Evolutionary conservation across 2,797 vertebrate species (phyloP).

Genomic region (Gymnoscopelus braueri): DNA sequence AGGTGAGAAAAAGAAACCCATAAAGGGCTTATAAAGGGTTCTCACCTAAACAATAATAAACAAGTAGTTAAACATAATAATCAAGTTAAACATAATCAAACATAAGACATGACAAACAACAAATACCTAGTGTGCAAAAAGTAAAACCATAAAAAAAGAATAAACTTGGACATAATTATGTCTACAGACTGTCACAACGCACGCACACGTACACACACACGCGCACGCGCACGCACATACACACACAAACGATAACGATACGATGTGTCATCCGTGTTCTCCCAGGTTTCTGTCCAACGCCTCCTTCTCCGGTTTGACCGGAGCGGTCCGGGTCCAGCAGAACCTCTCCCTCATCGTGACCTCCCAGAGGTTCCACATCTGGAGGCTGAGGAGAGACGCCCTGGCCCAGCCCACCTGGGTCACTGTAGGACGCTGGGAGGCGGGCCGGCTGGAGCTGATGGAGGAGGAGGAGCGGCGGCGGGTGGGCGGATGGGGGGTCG

Average conservation of each 20-base stretch:
- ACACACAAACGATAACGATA: not conserved
- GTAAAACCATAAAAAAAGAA: too few relatives aligned
- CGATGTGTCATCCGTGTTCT: not conserved
- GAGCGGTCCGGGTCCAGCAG: slow-evolving; percentile 73
- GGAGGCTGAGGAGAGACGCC: slow-evolving; percentile 85
- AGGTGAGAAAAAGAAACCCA: too few relatives aligned
- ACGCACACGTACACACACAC: too few relatives aligned
- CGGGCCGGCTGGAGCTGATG: slow-evolving; percentile 81
- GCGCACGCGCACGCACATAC: not conserved
- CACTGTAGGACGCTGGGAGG: slow-evolving; percentile 87
- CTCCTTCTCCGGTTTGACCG: slow-evolving; percentile 86
- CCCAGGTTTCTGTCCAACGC: slow-evolving; percentile 89
- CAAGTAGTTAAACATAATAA: too few relatives aligned
- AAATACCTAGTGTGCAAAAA: too few relatives aligned
- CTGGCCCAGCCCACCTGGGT: slow-evolving; percentile 89
- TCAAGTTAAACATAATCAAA: too few relatives aligned
- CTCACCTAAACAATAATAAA: too few relatives aligned
- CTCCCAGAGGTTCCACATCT: slow-evolving; percentile 83
- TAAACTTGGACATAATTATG: too few relatives aligned
- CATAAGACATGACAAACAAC: too few relatives aligned
- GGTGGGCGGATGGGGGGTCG: slow-evolving; percentile 56
- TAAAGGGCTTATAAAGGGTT: too few relatives aligned
- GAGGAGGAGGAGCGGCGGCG: slow-evolving; percentile 79
- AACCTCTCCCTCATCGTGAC: slow-evolving; percentile 75
- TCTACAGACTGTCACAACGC: too few relatives aligned